Conservation (phyloP, 2,113 vertebrate genomes). For the Myrmecophaga tridactyla region DNA sequence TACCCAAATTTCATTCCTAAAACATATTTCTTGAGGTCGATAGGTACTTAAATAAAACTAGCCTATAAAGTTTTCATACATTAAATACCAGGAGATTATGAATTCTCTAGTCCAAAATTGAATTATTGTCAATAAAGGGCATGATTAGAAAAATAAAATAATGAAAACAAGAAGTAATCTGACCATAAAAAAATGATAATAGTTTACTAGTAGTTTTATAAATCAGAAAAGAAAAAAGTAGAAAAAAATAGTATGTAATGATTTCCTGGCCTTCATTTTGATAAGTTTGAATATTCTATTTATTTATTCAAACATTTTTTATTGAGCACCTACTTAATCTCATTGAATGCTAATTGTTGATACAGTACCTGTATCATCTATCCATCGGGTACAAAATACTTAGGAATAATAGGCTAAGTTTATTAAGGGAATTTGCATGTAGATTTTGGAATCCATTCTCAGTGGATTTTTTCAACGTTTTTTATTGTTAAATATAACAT, state of each 20-base stretch:
- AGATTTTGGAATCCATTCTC: background rate
- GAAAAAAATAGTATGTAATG: background rate
- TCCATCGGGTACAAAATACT: background rate
- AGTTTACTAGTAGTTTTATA: background rate
- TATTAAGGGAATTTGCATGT: background rate
- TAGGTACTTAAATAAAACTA: background rate
- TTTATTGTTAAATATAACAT: too few relatives aligned
- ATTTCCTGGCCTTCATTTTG: background rate
- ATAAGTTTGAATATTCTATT: background rate
- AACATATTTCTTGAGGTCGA: background rate
- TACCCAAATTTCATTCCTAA: background rate
- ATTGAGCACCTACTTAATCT: too few relatives aligned
- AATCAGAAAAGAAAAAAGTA: background rate
- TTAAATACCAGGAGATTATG: background rate
- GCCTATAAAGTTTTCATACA: background rate
- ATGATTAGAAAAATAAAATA: background rate
- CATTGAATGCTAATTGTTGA: background rate
- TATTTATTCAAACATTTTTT: background rate
- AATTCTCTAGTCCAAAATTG: background rate
- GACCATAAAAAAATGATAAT: background rate
- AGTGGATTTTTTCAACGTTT: too few relatives aligned
- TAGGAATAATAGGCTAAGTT: background rate
- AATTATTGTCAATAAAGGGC: background rate
- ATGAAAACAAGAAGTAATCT: background rate
- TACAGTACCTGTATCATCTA: background rate